Percentiles rank a stretch among this genome's conserved stretches.
Evolutionary conservation across 2,888 invertebrate genomes (phyloP).

Genomic region (Sinotaia quadrata): DNA sequence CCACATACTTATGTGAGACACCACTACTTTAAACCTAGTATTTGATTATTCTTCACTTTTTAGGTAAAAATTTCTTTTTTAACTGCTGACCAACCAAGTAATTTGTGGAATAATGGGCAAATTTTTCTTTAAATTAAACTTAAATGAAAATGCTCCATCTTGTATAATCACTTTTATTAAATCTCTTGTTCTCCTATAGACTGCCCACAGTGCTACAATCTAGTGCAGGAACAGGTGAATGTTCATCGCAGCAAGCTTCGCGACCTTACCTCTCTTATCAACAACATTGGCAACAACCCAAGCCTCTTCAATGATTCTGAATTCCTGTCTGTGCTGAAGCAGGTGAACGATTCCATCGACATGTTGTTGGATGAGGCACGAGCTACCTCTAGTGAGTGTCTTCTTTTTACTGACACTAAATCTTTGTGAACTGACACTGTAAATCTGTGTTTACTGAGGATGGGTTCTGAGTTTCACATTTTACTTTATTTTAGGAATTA

Average conservation of each 20-base stretch:
- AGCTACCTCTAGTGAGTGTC: conserved; percentile 58
- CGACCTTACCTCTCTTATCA: conserved; percentile 83
- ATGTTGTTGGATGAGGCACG: conserved; percentile 84
- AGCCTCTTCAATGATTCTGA: conserved; percentile 91
- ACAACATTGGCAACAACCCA: conserved; percentile 93
- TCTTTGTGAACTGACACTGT: no score
- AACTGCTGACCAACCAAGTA: no score
- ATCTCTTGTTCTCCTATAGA: conserved; percentile 46
- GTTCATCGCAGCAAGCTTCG: conserved; percentile 72
- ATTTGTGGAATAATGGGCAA: neutral
- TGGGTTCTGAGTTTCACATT: no score
- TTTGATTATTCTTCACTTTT: no score
- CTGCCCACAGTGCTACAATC: conserved; percentile 95
- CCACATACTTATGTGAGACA: no score
- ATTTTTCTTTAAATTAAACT: neutral
- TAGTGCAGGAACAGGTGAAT: conserved; percentile 90
- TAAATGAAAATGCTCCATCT: neutral
- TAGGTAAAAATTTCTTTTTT: no score
- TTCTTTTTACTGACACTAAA: no score
- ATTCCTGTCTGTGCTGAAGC: conserved; percentile 87
- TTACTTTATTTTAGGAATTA: no score
- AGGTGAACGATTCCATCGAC: conserved; percentile 84
- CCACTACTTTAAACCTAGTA: no score
- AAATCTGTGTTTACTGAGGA: no score
- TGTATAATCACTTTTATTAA: neutral